Base-by-base conservation (phyloP, 2,888 invertebrate species). In the Sphaeridia pumilis region DNA sequence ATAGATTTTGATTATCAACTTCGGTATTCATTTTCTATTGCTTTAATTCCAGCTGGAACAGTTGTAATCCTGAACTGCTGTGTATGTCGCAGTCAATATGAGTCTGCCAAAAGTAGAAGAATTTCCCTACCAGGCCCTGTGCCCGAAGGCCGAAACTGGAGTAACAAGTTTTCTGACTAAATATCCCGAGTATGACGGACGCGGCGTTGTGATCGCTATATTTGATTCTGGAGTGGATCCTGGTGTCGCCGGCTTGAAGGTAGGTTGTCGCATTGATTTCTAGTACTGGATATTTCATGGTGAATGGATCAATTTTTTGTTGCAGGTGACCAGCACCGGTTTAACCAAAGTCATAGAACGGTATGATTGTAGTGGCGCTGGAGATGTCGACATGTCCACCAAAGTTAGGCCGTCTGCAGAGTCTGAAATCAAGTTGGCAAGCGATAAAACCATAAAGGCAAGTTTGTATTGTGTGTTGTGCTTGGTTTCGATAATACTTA, bases 221-320 rank as follows among this genome's bases (percentile, higher is more conserved):
- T 83, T 97, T 66, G 98, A 98, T 74, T 94, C 95, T 2, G 97
- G 97, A 7, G 88, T 98, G 50, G 97, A 98, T 76, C 95, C 97
- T 24, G 89, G 88, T 44, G 93, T 93, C 7, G 81, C 85, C 59
- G 97, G 97, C 58, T 78, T 98, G 65, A 83, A 88, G 83, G 95
- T 88, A 76, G 35, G 42, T 14, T 43, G 20, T 21, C 7, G n/a
- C n/a, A n/a, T n/a, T n/a, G n/a, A n/a, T n/a, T n/a, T 31, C 7
- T 14, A 14, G 7, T 10, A 31, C 31, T 14, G 14, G 31, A 31
- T 31, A 31, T 31, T 14, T 10, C 14, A 14, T 31, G 14, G 7
- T 2, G 3, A 28, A 20, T 26, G 28, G 10, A 24, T 34, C 4
- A n/a, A 21, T 2, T n/a, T 28, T 17, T 54, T 56, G 65, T 65